A percentile compares a stretch with the other conserved stretches of the same genome.
Conservation (phyloP, 2,888 invertebrate genomes). For the Villa cingulata region DNA sequence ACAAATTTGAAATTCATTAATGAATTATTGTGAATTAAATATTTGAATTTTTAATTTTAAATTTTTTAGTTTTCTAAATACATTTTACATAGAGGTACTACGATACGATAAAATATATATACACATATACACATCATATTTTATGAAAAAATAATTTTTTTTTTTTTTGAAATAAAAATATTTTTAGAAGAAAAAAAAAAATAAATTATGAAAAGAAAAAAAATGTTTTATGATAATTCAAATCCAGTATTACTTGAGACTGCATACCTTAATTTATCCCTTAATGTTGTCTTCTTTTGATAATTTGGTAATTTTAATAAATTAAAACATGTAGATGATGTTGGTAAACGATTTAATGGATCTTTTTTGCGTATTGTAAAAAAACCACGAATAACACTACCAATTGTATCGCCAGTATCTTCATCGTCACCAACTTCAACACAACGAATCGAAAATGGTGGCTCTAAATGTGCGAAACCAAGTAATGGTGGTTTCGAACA, state of each 20-base stretch:
- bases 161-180: too few relatives aligned
- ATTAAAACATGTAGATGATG: conserved; percentile 98
- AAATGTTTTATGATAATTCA: conserved; percentile 86
- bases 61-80: too few relatives aligned
- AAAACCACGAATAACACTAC: conserved; percentile 94
- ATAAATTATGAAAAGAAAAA: too few relatives aligned
- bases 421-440: conserved; percentile 98
- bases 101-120: too few relatives aligned
- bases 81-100: too few relatives aligned
- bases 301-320: conserved; percentile 96
- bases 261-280: conserved; percentile 94
- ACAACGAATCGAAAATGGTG: conserved; percentile 95
- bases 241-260: conserved; percentile 97
- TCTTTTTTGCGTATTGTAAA: conserved; percentile 93
- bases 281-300: conserved; percentile 83
- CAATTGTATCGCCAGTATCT: conserved; percentile 63
- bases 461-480: conserved; percentile 92
- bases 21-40: too few relatives aligned
- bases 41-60: too few relatives aligned
- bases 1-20: too few relatives aligned
- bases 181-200: too few relatives aligned
- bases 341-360: conserved; percentile 88
- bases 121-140: too few relatives aligned
- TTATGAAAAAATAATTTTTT: too few relatives aligned
- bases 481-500: conserved; percentile 94